Evolutionary conservation across 2,797 vertebrate genomes (phyloP).

Genomic region (Prunella strophiata): DNA sequence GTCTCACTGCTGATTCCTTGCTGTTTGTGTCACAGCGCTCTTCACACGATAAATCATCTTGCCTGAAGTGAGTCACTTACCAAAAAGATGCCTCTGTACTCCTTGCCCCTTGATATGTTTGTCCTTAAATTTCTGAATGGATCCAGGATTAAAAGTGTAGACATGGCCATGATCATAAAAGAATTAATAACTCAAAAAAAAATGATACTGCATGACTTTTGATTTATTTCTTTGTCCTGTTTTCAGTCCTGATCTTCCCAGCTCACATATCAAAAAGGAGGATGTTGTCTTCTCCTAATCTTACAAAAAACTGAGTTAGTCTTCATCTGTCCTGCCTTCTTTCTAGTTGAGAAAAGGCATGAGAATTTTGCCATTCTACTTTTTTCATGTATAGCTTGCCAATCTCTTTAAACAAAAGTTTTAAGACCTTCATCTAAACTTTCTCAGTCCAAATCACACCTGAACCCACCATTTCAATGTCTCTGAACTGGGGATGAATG

Average conservation of each 20-base stretch:
- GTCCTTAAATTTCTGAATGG: slow-evolving; percentile 54
- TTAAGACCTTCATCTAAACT: background rate
- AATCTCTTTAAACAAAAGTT: background rate
- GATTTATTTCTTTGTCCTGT: slow-evolving; percentile 57
- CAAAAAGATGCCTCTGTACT: slow-evolving; percentile 30
- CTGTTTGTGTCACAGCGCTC: slow-evolving; percentile 44
- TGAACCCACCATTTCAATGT: background rate
- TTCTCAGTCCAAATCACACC: background rate
- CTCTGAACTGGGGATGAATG: background rate
- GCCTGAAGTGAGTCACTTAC: slow-evolving; percentile 58
- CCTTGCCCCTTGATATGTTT: slow-evolving; percentile 21
- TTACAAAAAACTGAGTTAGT: background rate
- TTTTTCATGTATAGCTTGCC: background rate
- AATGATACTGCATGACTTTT: background rate
- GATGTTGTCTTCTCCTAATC: background rate
- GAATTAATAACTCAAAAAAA: background rate
- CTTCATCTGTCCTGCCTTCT: background rate
- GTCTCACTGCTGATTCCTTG: slow-evolving; percentile 30
- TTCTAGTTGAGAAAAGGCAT: background rate
- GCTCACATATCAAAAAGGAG: background rate
- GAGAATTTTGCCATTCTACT: background rate
- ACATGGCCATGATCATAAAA: slow-evolving; percentile 26
- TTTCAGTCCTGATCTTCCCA: slow-evolving; percentile 41
- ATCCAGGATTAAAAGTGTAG: slow-evolving; percentile 46
- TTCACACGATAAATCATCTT: slow-evolving; percentile 64